phyloP scores from a whole-genome alignment of 2,797 vertebrate genomes.

The Mormyrus proboscirostris region DNA sequence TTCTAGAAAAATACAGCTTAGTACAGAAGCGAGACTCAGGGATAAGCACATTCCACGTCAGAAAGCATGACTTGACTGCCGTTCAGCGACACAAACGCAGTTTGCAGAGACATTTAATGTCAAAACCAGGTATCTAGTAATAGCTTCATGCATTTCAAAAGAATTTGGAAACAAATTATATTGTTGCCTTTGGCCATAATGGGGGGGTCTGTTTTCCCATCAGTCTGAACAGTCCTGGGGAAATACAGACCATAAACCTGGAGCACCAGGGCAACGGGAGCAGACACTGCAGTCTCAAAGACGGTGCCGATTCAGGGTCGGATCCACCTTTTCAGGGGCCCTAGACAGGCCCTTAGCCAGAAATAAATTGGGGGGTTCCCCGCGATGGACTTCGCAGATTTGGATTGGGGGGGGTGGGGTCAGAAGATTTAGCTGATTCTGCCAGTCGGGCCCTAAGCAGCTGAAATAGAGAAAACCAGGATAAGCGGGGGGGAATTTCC shows the following conservation, averaged over 20 bases:
- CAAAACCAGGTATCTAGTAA: conserved; percentile 42
- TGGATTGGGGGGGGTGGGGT: neutral
- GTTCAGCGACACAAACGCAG: neutral
- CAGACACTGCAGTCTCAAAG: neutral
- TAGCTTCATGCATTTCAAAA: conserved; percentile 44
- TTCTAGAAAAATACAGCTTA: neutral
- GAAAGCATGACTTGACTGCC: neutral
- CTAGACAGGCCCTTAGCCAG: neutral
- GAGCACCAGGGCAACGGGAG: neutral
- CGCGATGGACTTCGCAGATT: neutral
- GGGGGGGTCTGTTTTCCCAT: conserved; percentile 33
- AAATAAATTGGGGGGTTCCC: neutral
- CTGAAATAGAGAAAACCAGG: neutral
- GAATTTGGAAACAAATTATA: conserved; percentile 35
- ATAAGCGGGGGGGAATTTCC: conserved; percentile 28
- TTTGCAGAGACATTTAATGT: conserved; percentile 32
- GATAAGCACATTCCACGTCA: neutral
- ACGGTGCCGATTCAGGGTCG: neutral
- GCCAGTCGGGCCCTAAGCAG: neutral
- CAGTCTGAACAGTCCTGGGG: conserved; percentile 21
- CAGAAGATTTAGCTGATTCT: neutral
- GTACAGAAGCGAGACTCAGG: neutral
- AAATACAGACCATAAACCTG: neutral
- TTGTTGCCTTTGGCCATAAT: conserved; percentile 41
- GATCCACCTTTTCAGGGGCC: neutral